A percentile compares a stretch with the other conserved stretches of the same genome.
phyloP scores from a whole-genome alignment of 2,113 vertebrate species.

The Candoia aspera region DNA sequence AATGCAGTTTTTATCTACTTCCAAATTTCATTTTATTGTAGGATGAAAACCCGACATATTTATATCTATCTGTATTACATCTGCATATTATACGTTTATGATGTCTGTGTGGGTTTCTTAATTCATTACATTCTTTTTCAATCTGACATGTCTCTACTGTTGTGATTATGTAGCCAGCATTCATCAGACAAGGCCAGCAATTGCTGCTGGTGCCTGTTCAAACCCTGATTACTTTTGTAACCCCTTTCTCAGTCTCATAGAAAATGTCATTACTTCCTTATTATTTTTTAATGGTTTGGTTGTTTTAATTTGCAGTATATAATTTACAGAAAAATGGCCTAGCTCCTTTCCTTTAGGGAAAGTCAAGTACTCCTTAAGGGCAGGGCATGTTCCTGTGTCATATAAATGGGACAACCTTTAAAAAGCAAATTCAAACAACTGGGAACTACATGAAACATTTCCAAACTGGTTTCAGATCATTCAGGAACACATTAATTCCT shows the following conservation, averaged over 20 bases:
- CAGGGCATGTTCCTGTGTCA: neutral
- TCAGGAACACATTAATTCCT: neutral
- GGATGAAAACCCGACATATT: neutral
- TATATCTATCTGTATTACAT: neutral
- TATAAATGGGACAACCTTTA: neutral
- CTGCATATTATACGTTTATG: neutral
- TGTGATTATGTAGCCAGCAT: neutral
- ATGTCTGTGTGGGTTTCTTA: neutral
- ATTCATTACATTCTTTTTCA: neutral
- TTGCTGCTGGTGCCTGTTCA: neutral
- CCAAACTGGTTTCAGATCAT: neutral
- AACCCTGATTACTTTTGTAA: neutral
- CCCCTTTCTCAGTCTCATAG: neutral
- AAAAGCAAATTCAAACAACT: neutral
- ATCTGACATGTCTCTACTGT: neutral
- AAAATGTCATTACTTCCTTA: neutral
- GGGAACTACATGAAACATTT: neutral
- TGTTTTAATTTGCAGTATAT: neutral
- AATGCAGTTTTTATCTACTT: neutral
- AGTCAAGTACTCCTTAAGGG: neutral
- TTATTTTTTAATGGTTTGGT: neutral
- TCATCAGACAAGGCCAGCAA: neutral
- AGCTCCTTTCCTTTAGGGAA: neutral
- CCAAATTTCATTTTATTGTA: neutral
- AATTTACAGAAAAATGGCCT: constrained; percentile 1